These are phyloP conservation scores for Zootermopsis nevadensis DNA, from an alignment of 2,888 invertebrate species.

Conservation along the genomic window DNA sequence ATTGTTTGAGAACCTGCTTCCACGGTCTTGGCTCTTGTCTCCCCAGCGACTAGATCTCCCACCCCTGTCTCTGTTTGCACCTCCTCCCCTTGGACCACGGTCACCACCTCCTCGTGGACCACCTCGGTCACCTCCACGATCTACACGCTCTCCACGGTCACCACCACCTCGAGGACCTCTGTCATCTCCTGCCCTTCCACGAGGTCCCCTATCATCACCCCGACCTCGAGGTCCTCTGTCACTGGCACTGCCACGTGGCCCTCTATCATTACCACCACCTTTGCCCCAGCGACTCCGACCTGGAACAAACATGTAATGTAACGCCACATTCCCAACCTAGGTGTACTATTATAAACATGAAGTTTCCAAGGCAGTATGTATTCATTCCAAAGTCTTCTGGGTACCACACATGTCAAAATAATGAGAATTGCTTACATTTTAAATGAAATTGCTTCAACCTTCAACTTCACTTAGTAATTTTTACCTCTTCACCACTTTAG, in stretches of 20 bases:
- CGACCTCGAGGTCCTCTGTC: conserved; percentile 52
- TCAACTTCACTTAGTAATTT: too few species aligned
- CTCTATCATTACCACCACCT: conserved; percentile 60
- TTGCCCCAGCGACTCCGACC: conserved; percentile 57
- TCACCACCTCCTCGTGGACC: conserved; percentile 40
- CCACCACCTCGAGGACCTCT: conserved; percentile 46
- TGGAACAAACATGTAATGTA: conserved; percentile 15
- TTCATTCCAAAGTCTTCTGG: too few species aligned
- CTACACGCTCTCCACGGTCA: conserved; percentile 58
- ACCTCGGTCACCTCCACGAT: conserved; percentile 59
- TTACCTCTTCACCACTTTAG: too few species aligned
- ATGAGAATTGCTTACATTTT: too few species aligned
- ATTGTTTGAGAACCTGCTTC: conserved; percentile 32
- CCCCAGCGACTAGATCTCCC: conserved; percentile 41
- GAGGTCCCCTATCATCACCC: conserved; percentile 41
- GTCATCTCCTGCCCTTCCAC: conserved; percentile 60
- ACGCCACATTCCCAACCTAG: too few species aligned
- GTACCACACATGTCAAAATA: too few species aligned
- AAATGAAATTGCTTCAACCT: too few species aligned
- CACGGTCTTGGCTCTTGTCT: conserved; percentile 38
- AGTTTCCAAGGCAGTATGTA: too few species aligned
- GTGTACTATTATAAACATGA: too few species aligned
- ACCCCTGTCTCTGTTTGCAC: conserved; percentile 32
- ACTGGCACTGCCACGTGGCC: conserved; percentile 58
- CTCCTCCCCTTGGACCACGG: conserved; percentile 33